These are phyloP conservation scores for Leucoraja erinaceus DNA, from an alignment of 2,113 vertebrate genomes.

Conservation along the genomic window DNA sequence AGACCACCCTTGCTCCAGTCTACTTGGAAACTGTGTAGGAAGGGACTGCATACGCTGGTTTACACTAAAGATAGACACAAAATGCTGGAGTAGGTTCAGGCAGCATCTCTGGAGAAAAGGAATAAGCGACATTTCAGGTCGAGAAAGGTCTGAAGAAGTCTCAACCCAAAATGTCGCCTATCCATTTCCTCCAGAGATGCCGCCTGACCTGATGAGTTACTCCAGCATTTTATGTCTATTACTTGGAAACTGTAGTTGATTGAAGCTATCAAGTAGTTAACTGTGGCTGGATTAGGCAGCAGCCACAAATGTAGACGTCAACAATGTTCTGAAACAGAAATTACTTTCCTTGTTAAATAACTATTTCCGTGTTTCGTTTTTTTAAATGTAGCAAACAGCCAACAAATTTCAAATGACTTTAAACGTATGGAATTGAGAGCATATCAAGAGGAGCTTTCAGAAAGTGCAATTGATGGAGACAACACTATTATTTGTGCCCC, in stretches of 20 bases:
- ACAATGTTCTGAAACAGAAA: neutral
- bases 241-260: neutral
- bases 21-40: no score
- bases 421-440: slow-evolving; percentile 41
- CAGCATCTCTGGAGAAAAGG: no score
- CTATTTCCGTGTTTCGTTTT: neutral
- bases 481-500: slow-evolving; percentile 53
- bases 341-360: neutral
- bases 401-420: neutral
- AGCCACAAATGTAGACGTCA: neutral
- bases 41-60: no score
- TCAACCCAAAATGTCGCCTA: no score
- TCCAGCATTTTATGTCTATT: no score
- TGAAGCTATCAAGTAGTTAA: neutral
- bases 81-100: no score
- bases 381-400: neutral
- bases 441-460: slow-evolving; percentile 47
- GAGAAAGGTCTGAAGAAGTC: no score
- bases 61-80: no score
- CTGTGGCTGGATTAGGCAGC: no score
- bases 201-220: no score
- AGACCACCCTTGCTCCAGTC: neutral
- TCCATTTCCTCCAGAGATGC: no score
- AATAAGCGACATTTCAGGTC: no score
- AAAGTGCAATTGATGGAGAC: slow-evolving; percentile 38